Conservation (phyloP, 2,797 vertebrate genomes). For the Alectoris magna region DNA sequence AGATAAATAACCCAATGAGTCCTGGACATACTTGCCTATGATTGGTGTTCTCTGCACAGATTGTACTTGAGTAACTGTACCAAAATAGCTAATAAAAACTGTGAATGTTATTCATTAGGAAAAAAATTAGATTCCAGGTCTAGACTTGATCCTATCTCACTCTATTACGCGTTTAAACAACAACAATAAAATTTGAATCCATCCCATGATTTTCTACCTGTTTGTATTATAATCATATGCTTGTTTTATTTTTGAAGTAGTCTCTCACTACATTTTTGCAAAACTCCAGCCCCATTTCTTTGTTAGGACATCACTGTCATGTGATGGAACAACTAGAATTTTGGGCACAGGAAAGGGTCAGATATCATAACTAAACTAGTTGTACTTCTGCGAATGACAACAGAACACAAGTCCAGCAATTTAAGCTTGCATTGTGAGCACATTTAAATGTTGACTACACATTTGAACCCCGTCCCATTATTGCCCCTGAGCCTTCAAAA, state of each 20-base stretch:
- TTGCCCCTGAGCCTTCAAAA: background rate
- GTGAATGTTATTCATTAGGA: background rate
- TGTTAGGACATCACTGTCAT: background rate
- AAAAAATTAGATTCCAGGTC: background rate
- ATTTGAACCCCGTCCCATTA: background rate
- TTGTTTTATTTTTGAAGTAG: conserved; percentile 1
- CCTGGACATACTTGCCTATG: background rate
- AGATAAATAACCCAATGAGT: background rate
- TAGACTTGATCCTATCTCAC: background rate
- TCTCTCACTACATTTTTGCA: background rate
- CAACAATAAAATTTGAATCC: background rate
- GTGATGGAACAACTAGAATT: conserved; percentile 29
- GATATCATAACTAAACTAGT: conserved; percentile 43
- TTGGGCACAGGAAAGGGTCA: conserved; percentile 35
- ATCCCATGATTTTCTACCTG: background rate
- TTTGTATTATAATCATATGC: background rate
- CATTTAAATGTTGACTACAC: background rate
- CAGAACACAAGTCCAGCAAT: conserved; percentile 8
- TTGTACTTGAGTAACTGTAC: background rate
- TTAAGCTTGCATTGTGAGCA: background rate
- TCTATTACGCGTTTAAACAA: background rate
- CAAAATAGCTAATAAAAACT: background rate
- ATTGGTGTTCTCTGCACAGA: background rate
- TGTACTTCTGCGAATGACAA: conserved; percentile 42
- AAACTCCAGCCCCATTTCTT: background rate